These are phyloP conservation scores for Cacatua alba DNA, from an alignment of 2,113 vertebrate genomes.

Conservation along the genomic window DNA sequence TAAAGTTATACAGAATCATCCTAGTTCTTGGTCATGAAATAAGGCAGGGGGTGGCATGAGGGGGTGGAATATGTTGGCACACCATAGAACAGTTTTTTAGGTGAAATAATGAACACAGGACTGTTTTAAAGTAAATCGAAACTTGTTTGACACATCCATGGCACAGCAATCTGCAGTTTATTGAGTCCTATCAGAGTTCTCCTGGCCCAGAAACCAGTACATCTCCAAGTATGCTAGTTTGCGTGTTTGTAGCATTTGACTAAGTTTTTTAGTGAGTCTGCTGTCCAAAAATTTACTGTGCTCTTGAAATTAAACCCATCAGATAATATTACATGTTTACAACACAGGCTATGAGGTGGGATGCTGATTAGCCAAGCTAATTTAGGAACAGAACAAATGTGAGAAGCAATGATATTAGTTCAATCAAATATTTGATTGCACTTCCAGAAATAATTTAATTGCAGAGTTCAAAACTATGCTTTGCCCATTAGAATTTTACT, in stretches of 20 bases:
- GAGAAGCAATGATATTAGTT: not conserved
- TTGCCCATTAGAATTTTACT: not conserved
- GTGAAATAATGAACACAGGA: not conserved
- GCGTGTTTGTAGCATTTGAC: not conserved
- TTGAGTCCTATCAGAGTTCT: not conserved
- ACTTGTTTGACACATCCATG: not conserved
- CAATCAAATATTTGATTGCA: not conserved
- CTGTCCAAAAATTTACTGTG: not conserved
- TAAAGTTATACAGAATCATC: not conserved
- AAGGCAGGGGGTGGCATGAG: not conserved
- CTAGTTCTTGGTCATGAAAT: not conserved
- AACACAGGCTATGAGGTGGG: not conserved
- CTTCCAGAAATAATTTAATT: conserved; percentile 25
- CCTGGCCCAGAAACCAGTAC: not conserved
- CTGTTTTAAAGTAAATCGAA: not conserved
- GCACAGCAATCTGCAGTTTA: not conserved
- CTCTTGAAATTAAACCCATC: conserved; percentile 1
- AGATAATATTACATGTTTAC: not conserved
- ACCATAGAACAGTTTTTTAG: not conserved
- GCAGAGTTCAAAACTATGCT: not conserved
- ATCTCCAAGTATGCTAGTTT: not conserved
- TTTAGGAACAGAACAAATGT: conserved; percentile 7
- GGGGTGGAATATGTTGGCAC: not conserved
- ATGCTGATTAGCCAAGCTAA: conserved; percentile 33
- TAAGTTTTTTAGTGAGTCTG: conserved; percentile 11